Base-by-base conservation (phyloP, 1,140 invertebrate genomes). In the Heliothis subflexa region DNA sequence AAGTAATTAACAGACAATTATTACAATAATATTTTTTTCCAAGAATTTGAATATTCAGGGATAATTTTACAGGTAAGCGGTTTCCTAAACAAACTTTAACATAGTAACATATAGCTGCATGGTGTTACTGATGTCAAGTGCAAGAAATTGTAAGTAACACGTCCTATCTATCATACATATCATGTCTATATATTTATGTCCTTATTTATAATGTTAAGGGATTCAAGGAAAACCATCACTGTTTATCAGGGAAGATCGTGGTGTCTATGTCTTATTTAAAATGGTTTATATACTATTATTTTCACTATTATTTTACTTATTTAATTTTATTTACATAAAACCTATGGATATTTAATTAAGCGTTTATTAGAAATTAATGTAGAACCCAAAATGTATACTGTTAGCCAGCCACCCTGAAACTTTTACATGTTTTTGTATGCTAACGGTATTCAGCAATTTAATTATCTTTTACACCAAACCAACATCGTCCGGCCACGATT, bases 91-190 rank as follows among this genome's bases (percentile, higher is more conserved):
- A 40, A 40, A 33, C 14, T 49, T 52, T 54, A 12, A 14, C 14
- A 70, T n/a, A 50, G 14, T 28, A 1, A 7, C 14, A 54, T 33
- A 71, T 14, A 3, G 3, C 4, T 25, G 59, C 28, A 62, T 16
- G 14, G 55, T 13, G 21, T 59, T 57, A 59, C 33, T 9, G 28
- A 4, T 28, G 40, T 45, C 13, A 7, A 14, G 45, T 2, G 7
- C 45, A 66, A 49, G 10, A 66, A 66, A 49, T 21, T 13, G 18
- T 49, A 16, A 40, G n/a, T 25, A 49, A 18, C 62, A 40, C 14
- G 61, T 66, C 45, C 62, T 45, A 66, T 66, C 62, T 66, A 66
- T 66, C 62, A 66, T 49, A 66, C 62, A 66, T 49, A 66, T 49
- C 40, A 16, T 40, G 61, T 40, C 61, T n/a, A 62, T 62, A 16